Conservation (phyloP, 2,113 vertebrate species). For the Toxotes jaculatrix region DNA sequence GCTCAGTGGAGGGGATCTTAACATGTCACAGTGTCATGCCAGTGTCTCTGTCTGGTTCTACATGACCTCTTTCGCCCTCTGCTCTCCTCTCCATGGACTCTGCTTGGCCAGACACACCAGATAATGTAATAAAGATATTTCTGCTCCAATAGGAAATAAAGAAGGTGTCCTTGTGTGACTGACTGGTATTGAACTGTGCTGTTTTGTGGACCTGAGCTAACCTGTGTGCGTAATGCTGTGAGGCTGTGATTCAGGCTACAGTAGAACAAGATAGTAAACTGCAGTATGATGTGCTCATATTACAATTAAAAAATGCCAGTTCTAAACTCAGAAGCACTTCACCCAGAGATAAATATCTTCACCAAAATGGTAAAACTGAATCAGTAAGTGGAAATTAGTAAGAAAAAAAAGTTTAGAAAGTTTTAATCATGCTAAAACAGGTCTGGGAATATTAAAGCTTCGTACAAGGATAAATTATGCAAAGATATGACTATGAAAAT, state of each 20-base stretch:
- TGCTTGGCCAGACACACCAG: slow-evolving; percentile 68
- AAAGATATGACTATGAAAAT: no score
- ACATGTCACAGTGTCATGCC: slow-evolving; percentile 84
- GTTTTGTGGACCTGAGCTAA: slow-evolving; percentile 19
- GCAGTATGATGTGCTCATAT: not conserved
- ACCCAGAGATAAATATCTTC: not conserved
- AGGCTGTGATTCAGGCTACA: not conserved
- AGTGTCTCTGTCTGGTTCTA: slow-evolving; percentile 80
- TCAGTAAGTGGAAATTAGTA: not conserved
- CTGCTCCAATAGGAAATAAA: slow-evolving; percentile 69
- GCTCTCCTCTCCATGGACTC: slow-evolving; percentile 67
- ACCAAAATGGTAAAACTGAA: not conserved
- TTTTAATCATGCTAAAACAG: not conserved
- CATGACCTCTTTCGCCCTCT: slow-evolving; percentile 74
- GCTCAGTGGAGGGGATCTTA: slow-evolving; percentile 89
- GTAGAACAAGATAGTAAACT: slow-evolving; percentile 1
- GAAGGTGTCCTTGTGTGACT: slow-evolving; percentile 69
- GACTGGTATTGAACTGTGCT: slow-evolving; percentile 41
- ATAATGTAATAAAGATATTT: slow-evolving; percentile 83
- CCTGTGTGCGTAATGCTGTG: slow-evolving; percentile 6
- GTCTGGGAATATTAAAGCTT: not conserved
- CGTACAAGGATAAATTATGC: no score
- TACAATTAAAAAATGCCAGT: not conserved
- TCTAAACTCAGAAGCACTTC: not conserved
- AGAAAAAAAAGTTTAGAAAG: not conserved